phyloP scores from a whole-genome alignment of 2,113 vertebrate genomes.

The Caranx ignobilis region DNA sequence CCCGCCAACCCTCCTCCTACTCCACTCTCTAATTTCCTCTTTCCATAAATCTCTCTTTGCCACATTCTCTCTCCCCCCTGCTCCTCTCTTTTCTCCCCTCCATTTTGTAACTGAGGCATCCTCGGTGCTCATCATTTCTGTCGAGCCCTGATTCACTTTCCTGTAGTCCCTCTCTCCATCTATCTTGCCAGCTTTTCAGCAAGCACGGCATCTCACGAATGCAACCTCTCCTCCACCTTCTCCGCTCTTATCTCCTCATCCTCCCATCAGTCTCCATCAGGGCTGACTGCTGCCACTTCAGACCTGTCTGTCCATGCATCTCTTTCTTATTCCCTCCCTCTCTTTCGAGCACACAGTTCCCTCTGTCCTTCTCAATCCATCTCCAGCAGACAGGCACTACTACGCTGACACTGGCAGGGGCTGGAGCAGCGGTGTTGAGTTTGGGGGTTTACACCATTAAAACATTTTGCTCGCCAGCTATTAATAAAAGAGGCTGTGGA shows the following conservation, averaged over 20 bases:
- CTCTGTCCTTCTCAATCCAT: constrained; percentile 63
- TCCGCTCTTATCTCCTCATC: constrained; percentile 72
- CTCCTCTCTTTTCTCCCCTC: constrained; percentile 23
- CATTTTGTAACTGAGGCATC: constrained; percentile 57
- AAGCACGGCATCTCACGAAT: constrained; percentile 22
- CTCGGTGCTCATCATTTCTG: constrained; percentile 64
- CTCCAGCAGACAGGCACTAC: constrained; percentile 50
- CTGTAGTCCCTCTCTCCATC: constrained; percentile 55
- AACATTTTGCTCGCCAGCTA: constrained; percentile 35
- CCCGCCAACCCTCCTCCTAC: neutral
- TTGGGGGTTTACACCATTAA: constrained; percentile 6
- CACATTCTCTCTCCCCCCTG: neutral
- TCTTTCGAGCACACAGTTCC: constrained; percentile 38
- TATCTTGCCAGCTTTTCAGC: constrained; percentile 63
- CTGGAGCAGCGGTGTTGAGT: constrained; percentile 17
- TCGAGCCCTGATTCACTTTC: constrained; percentile 72
- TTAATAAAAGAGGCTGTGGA: constrained; percentile 46
- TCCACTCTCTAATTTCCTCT: constrained; percentile 50
- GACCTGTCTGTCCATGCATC: constrained; percentile 77
- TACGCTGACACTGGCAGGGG: constrained; percentile 31
- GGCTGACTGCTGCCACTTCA: constrained; percentile 80
- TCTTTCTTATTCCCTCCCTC: constrained; percentile 65
- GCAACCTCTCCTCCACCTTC: constrained; percentile 67
- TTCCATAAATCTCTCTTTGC: constrained; percentile 64
- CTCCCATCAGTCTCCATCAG: constrained; percentile 80